Evolutionary conservation across 1,140 invertebrate species (phyloP).

Genomic region (Drusus annulatus): DNA sequence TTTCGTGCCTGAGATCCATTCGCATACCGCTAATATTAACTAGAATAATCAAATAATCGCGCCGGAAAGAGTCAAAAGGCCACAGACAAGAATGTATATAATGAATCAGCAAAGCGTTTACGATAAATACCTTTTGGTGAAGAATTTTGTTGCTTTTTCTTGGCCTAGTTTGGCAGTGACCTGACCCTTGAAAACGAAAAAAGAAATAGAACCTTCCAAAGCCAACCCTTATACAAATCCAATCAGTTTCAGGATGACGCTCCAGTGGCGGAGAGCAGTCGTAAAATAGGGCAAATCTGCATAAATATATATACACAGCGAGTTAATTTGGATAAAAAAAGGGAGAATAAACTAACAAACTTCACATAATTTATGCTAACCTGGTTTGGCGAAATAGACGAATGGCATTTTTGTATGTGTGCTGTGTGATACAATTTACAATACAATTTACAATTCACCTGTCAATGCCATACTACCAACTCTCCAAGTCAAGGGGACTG

Average conservation of each 20-base stretch:
- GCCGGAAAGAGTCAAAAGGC: neutral
- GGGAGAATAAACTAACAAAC: neutral
- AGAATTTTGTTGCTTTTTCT: neutral
- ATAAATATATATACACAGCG: slow-evolving; percentile 9
- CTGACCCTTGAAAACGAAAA: slow-evolving; percentile 3
- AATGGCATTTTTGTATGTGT: too few relatives aligned
- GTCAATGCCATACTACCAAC: neutral
- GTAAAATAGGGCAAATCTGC: slow-evolving; percentile 20
- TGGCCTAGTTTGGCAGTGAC: neutral
- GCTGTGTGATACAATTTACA: neutral
- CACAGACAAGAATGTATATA: neutral
- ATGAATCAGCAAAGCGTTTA: neutral
- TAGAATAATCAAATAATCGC: neutral
- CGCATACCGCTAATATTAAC: neutral
- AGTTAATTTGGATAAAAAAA: slow-evolving; percentile 18
- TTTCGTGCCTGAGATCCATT: slow-evolving; percentile 1
- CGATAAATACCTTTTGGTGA: neutral
- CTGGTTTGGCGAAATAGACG: too few relatives aligned
- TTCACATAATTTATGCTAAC: too few relatives aligned
- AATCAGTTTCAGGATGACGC: slow-evolving; percentile 28
- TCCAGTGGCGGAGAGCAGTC: slow-evolving; percentile 22
- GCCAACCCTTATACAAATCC: slow-evolving; percentile 33
- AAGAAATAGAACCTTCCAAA: slow-evolving; percentile 24
- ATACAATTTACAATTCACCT: too few relatives aligned
- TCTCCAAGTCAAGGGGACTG: too few relatives aligned